Evolutionary conservation across 2,797 vertebrate genomes (phyloP), one percentile per base, ranked within the genome.

Genomic region (Micromesistius poutassou): DNA sequence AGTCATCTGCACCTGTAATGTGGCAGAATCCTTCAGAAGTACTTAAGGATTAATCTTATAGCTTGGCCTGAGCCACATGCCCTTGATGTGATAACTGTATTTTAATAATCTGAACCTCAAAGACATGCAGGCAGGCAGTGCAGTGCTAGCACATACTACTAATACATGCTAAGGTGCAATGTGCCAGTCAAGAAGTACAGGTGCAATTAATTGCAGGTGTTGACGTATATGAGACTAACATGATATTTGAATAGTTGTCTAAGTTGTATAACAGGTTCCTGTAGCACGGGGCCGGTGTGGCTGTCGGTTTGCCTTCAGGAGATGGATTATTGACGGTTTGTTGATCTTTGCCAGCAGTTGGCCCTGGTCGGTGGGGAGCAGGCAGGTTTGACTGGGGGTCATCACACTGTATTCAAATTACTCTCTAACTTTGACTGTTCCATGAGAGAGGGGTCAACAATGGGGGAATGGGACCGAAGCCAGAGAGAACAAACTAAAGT

Each of bases 251-350:
- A 19, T 74, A 68, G 62, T 62, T 62, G 13, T 13, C 46, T 50
- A 16, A 22, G 55, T 62, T 9, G 62, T 68, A 12, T 28, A 68
- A 68, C 62, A 9, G 72, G 72, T 38, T 73, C 72, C 36, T 74
- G 14, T 7, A 72, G 46, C 42, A 82, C 42, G 46, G n/a, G 4
- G 72, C 55, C 12, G 74, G 22, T 75, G 71, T 71, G 70, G 77
- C 42, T 10, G 50, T 84, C 71, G 10, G 55, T 42, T 71, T 82
- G 83, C 62, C 68, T 77, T 25, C 5, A n/a, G 78, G 78, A 71
- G 66, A 76, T 75, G 71, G 38, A 79, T 5, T 72, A 74, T 76
- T 77, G 74, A 77, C 50, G 30, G 76, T 22, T 25, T 73, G 81
- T 33, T 79, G 80, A 80, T 70, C 78, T 62, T 76, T 42, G 42